phyloP scores from a whole-genome alignment of 1,140 invertebrate species.

The Pseudoatta argentina region DNA sequence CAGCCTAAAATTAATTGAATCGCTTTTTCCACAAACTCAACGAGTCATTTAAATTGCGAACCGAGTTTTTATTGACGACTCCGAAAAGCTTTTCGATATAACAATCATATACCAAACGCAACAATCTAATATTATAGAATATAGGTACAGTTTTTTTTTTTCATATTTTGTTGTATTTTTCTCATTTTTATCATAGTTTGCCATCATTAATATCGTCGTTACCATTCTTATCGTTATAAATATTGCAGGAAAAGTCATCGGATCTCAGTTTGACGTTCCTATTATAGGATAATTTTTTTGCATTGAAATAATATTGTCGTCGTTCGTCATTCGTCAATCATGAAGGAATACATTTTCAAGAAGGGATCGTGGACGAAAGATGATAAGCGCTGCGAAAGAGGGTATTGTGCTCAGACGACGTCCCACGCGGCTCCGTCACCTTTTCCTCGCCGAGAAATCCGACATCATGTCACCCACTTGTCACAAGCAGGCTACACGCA shows the following conservation, averaged over 20 bases:
- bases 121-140: not conserved
- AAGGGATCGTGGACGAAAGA: constrained; percentile 11
- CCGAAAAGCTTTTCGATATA: not conserved
- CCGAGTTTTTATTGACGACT: not conserved
- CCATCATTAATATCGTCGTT: not conserved
- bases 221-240: not conserved
- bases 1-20: constrained; percentile 35
- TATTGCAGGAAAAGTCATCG: not conserved
- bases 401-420: not conserved
- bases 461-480: constrained; percentile 47
- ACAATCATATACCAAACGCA: not conserved
- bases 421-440: constrained; percentile 2
- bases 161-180: not conserved
- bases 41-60: constrained; percentile 18
- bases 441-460: constrained; percentile 10
- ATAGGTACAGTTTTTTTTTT: not conserved
- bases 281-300: not conserved
- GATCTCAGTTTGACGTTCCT: not conserved
- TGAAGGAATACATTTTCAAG: constrained; percentile 20
- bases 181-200: not conserved
- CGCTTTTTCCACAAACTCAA: not conserved
- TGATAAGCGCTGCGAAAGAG: not conserved
- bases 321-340: not conserved
- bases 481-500: constrained; percentile 51
- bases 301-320: not conserved